phyloP scores from a whole-genome alignment of 2,113 vertebrate species.

The Calypte anna region DNA sequence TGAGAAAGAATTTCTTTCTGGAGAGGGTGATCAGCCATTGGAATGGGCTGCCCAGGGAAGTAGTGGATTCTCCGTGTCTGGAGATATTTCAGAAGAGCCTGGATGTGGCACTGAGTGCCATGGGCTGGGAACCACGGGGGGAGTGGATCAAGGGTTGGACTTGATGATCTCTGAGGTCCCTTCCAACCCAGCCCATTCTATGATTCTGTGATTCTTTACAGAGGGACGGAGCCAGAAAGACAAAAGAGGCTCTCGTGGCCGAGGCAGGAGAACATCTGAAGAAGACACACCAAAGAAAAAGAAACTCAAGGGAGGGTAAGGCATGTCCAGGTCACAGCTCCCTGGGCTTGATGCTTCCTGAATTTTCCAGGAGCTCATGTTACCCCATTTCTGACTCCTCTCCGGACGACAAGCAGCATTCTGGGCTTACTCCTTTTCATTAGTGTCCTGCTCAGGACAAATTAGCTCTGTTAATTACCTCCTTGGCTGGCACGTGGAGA shows the following conservation, averaged over 20 bases:
- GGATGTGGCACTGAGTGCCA: no score
- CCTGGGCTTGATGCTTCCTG: not conserved
- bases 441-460: not conserved
- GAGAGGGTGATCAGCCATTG: no score
- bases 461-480: slow-evolving; percentile 17
- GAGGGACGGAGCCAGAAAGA: slow-evolving; percentile 89
- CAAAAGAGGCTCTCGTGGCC: slow-evolving; percentile 87
- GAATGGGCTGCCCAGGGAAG: no score
- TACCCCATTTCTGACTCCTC: not conserved
- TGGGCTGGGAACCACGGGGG: no score
- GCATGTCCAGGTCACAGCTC: not conserved
- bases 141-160: no score
- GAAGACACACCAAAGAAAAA: slow-evolving; percentile 95
- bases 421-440: not conserved
- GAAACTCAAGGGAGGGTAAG: slow-evolving; percentile 92
- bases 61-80: no score
- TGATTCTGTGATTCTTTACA: slow-evolving; percentile 25
- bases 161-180: no score
- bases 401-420: not conserved
- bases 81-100: no score
- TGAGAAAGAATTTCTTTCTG: no score
- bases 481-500: not conserved
- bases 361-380: not conserved
- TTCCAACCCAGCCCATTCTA: no score
- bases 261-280: slow-evolving; percentile 88